phyloP scores from a whole-genome alignment of 1,140 invertebrate genomes.

The Charaxes varanes region DNA sequence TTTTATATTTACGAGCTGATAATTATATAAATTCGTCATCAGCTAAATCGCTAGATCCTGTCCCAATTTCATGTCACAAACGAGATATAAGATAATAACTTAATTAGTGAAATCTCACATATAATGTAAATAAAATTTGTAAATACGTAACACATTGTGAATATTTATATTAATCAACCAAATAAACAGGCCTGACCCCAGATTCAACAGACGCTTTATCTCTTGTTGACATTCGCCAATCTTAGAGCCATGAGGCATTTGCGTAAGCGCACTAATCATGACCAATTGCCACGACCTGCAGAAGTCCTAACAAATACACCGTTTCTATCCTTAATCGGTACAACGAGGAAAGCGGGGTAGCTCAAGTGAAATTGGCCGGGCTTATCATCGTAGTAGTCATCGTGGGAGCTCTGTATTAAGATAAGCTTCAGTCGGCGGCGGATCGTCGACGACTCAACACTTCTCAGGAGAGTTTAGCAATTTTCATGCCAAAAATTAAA shows the following conservation, averaged over 20 bases:
- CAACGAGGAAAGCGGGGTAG: conserved; percentile 7
- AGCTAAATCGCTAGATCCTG: too few species aligned
- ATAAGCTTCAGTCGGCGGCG: conserved; percentile 50
- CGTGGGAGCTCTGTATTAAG: conserved; percentile 35
- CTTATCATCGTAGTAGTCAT: conserved; percentile 49
- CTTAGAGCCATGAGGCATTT: conserved; percentile 54
- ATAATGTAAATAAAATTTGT: too few species aligned
- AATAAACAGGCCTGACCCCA: conserved; percentile 53
- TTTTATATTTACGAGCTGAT: too few species aligned
- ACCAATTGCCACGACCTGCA: too few species aligned
- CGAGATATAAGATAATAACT: too few species aligned
- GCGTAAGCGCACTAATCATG: conserved; percentile 50
- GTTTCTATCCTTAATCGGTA: background rate
- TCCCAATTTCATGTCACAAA: too few species aligned
- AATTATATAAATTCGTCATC: too few species aligned
- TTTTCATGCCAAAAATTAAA: conserved; percentile 7
- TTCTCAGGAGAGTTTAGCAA: conserved; percentile 24
- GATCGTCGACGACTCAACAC: conserved; percentile 61
- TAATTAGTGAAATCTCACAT: too few species aligned
- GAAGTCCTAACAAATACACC: conserved; percentile 25
- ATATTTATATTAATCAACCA: conserved; percentile 19
- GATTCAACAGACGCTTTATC: conserved; percentile 47
- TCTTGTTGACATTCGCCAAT: conserved; percentile 60
- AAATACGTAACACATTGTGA: too few species aligned
- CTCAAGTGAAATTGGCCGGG: conserved; percentile 25